phyloP scores from a whole-genome alignment of 2,888 invertebrate species.

The Rhimphoctona megacephalus region DNA sequence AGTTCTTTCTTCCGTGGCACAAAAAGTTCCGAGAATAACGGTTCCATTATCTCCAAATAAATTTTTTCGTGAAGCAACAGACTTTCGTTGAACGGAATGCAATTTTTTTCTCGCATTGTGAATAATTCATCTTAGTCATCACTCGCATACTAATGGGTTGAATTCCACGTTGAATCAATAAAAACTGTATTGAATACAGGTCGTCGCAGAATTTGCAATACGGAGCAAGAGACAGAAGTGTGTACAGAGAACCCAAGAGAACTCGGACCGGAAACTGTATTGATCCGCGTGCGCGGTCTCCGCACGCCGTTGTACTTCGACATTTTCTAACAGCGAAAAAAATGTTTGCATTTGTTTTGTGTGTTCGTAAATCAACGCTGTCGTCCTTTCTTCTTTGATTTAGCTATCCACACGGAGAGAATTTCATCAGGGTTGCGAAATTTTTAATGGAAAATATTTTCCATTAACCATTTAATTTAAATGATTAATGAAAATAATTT shows the following conservation, averaged over 20 bases:
- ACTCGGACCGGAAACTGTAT: conserved; percentile 68
- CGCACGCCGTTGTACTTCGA: conserved; percentile 59
- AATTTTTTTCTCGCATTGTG: not conserved
- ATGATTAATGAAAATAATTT: too few species aligned
- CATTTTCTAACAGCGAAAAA: conserved; percentile 56
- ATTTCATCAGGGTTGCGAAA: too few species aligned
- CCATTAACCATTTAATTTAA: too few species aligned
- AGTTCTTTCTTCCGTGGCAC: not conserved
- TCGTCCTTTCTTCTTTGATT: not conserved
- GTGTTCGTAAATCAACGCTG: not conserved
- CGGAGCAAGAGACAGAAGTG: conserved; percentile 16
- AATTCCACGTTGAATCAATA: conserved; percentile 19
- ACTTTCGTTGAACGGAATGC: not conserved
- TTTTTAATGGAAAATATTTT: too few species aligned
- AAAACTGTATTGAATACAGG: conserved; percentile 35
- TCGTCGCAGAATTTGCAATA: conserved; percentile 29
- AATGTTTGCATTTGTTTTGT: conserved; percentile 21
- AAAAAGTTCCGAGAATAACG: not conserved
- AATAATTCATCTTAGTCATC: not conserved
- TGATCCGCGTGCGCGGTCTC: conserved; percentile 65
- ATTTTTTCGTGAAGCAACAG: not conserved
- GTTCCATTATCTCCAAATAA: not conserved
- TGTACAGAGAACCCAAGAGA: conserved; percentile 50
- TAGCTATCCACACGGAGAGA: too few species aligned
- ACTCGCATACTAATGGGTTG: not conserved